These are phyloP conservation scores for Gambelia wislizenii DNA, from an alignment of 2,797 vertebrate species.

Conservation along the genomic window DNA sequence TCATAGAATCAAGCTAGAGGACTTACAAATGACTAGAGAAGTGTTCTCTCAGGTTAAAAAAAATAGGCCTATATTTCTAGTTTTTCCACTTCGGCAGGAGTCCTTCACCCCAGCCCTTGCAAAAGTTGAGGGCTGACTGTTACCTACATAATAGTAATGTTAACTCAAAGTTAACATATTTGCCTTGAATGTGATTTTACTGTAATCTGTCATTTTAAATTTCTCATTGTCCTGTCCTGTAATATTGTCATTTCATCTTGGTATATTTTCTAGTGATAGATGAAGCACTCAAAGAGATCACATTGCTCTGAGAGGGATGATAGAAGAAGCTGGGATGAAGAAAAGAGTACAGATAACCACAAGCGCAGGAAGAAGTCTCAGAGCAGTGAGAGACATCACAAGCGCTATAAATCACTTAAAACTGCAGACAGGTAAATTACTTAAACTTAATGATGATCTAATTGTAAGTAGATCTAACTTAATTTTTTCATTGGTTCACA, in stretches of 20 bases:
- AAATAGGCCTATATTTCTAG: too few relatives aligned
- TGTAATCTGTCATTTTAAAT: not conserved
- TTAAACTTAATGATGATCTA: not conserved
- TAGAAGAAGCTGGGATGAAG: conserved; percentile 76
- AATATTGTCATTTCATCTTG: not conserved
- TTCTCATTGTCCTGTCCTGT: not conserved
- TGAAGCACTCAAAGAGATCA: conserved; percentile 79
- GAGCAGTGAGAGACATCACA: conserved; percentile 83
- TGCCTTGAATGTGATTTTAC: not conserved
- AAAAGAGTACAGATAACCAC: conserved; percentile 66
- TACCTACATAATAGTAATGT: not conserved
- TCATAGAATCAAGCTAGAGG: too few relatives aligned
- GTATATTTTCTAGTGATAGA: conserved; percentile 69
- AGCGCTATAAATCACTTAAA: conserved; percentile 74
- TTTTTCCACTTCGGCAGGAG: too few relatives aligned
- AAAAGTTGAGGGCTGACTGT: too few relatives aligned
- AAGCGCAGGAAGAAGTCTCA: conserved; percentile 79
- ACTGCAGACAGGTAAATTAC: conserved; percentile 79
- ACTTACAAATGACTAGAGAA: too few relatives aligned
- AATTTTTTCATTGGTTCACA: not conserved
- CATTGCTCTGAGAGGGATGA: conserved; percentile 76
- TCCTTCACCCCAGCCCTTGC: too few relatives aligned
- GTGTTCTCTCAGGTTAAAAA: too few relatives aligned
- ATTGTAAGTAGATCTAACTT: not conserved
- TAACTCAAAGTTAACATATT: not conserved